Evolutionary conservation across 2,113 vertebrate genomes (phyloP).

Genomic region (Xerus inauris): DNA sequence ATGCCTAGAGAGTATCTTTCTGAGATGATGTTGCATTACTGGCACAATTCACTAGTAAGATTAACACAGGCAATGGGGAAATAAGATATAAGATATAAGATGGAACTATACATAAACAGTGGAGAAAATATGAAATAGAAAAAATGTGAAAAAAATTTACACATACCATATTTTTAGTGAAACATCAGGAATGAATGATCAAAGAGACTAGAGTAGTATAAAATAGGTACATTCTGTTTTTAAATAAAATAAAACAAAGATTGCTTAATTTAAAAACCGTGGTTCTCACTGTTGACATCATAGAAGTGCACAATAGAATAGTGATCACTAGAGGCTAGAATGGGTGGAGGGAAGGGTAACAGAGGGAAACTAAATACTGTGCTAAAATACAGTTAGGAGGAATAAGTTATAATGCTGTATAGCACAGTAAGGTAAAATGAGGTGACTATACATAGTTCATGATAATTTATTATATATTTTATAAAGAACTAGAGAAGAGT

Average conservation of each 20-base stretch:
- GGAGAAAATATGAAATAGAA: neutral
- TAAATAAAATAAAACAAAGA: neutral
- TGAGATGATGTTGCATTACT: neutral
- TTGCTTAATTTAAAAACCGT: neutral
- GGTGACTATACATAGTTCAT: neutral
- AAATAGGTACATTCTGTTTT: neutral
- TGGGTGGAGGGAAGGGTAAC: neutral
- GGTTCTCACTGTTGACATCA: neutral
- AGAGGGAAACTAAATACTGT: too few species aligned
- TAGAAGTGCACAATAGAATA: neutral
- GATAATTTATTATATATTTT: neutral
- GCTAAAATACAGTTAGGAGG: neutral
- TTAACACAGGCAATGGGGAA: neutral
- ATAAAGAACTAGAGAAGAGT: neutral
- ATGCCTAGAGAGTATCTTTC: neutral
- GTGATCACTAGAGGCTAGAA: neutral
- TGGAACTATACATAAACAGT: neutral
- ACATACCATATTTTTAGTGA: neutral
- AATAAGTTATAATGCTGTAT: neutral
- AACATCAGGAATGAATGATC: neutral
- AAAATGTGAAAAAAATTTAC: neutral
- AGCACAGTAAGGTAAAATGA: neutral
- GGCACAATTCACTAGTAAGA: neutral
- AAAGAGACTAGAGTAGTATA: neutral
- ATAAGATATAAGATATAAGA: neutral